Evolutionary conservation across 2,113 vertebrate species (phyloP), one percentile per base, ranked within the genome.

Genomic region (Puffinus mauretanicus): DNA sequence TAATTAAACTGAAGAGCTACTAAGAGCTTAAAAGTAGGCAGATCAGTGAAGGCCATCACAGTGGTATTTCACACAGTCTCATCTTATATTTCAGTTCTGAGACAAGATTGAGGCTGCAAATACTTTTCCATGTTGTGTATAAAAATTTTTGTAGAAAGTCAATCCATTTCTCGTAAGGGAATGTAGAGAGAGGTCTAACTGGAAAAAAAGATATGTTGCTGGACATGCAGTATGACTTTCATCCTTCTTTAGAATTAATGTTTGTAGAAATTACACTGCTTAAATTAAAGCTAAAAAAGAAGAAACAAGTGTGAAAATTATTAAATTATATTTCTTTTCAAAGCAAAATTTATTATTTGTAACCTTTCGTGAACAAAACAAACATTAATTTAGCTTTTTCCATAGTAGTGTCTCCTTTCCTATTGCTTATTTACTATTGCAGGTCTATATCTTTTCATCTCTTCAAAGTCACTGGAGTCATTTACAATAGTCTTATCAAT

Each of bases 401-500:
- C n/a, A 8, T n/a, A 13, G 13, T 27, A 60, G 77, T n/a, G 5
- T 49, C n/a, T 89, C 16, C 44, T 93, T 93, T 82, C 30, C 5
- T 18, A 12, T 34, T 81, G 25, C 52, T 81, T 91, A 78, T 86
- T 93, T 61, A 76, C 67, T 67, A 36, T 47, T 54, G 13, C 69
- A 67, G 66, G 73, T 81, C 69, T 82, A 27, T 67, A 54, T 76
- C 83, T 94, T 95, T 95, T 85, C 71, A 90, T 90, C 81, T 94
- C 54, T 75, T 81, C 83, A 52, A 84, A 94, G 80, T 80, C 65
- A 49, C 60, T 29, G 29, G 46, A 88, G 66, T 83, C 55, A 94
- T 96, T 98, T 97, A 97, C 89, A 97, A 92, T 91, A 97, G 97
- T 95, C 96, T 98, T 97, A 98, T 98, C 98, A 70, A 97, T 98